These are phyloP conservation scores for Eucera pruinosa DNA, from an alignment of 2,888 invertebrate species.

Conservation along the genomic window DNA sequence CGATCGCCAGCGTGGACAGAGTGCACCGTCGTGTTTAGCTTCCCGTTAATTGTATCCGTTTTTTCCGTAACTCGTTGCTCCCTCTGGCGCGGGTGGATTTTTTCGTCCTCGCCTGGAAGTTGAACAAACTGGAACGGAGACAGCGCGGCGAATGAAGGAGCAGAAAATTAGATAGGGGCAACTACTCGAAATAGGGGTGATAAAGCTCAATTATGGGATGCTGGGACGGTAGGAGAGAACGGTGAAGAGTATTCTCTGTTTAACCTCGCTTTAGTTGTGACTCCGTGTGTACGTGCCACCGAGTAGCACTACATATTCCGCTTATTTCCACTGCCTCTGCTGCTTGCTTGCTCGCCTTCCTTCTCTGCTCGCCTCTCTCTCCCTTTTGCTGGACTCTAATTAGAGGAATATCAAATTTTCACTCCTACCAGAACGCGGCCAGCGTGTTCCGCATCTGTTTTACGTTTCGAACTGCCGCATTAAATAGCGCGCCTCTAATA, in stretches of 20 bases:
- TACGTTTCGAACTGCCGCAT: slow-evolving; percentile 21
- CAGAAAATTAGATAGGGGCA: slow-evolving; percentile 63
- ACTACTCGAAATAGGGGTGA: slow-evolving; percentile 69
- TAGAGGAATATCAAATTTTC: slow-evolving; percentile 57
- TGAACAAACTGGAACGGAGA: too few relatives aligned
- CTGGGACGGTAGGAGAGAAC: slow-evolving; percentile 62
- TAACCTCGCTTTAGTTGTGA: slow-evolving; percentile 70
- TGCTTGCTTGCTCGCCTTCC: too few relatives aligned
- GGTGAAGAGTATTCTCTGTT: slow-evolving; percentile 77
- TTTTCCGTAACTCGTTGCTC: too few relatives aligned
- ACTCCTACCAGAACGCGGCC: slow-evolving; percentile 12
- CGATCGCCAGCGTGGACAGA: too few relatives aligned
- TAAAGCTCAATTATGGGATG: slow-evolving; percentile 77
- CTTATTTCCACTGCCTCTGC: too few relatives aligned
- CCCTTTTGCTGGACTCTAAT: slow-evolving; percentile 50
- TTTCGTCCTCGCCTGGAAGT: too few relatives aligned
- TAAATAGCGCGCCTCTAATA: background rate
- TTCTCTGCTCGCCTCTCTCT: too few relatives aligned
- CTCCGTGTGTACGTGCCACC: slow-evolving; percentile 52
- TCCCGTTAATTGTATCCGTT: too few relatives aligned
- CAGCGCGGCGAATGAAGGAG: too few relatives aligned
- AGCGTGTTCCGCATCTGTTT: too few relatives aligned
- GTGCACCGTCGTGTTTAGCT: too few relatives aligned
- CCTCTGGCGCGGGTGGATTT: too few relatives aligned
- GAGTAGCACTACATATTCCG: slow-evolving; percentile 42